Conservation (phyloP, 2,113 vertebrate genomes). For the Bungarus multicinctus region DNA sequence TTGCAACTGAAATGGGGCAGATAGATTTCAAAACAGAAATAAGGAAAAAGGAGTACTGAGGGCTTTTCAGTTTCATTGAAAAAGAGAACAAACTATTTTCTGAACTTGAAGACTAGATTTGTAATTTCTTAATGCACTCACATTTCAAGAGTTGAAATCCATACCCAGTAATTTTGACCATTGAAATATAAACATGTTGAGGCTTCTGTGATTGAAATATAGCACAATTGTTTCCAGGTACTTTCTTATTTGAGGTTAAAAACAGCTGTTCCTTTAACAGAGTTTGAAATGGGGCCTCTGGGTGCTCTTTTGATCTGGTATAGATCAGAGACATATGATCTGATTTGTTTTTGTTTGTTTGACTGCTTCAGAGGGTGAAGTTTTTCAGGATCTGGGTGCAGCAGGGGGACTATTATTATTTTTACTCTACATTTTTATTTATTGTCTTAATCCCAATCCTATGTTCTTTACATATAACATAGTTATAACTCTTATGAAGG, state of each 20-base stretch:
- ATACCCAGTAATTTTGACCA: not conserved
- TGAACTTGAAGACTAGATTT: not conserved
- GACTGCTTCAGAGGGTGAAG: not conserved
- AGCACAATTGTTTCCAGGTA: not conserved
- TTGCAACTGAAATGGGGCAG: too few relatives aligned
- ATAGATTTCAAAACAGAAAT: not conserved
- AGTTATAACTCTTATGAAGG: not conserved
- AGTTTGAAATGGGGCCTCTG: not conserved
- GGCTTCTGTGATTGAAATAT: not conserved
- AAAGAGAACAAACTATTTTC: not conserved
- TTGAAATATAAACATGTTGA: not conserved
- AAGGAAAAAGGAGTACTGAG: not conserved
- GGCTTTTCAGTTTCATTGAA: not conserved
- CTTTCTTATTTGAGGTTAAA: not conserved
- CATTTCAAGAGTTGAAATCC: not conserved
- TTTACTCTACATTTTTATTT: not conserved
- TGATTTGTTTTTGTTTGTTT: not conserved
- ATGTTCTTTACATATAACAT: not conserved
- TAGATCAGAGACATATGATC: not conserved
- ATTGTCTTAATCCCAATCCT: not conserved
- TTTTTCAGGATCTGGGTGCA: not conserved
- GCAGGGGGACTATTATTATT: not conserved
- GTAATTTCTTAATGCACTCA: not conserved
- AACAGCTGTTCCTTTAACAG: not conserved
- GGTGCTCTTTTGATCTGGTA: not conserved